A percentile compares a stretch with the other conserved stretches of the same genome.
Conservation (phyloP, 2,113 vertebrate genomes). For the Monopterus albus region DNA sequence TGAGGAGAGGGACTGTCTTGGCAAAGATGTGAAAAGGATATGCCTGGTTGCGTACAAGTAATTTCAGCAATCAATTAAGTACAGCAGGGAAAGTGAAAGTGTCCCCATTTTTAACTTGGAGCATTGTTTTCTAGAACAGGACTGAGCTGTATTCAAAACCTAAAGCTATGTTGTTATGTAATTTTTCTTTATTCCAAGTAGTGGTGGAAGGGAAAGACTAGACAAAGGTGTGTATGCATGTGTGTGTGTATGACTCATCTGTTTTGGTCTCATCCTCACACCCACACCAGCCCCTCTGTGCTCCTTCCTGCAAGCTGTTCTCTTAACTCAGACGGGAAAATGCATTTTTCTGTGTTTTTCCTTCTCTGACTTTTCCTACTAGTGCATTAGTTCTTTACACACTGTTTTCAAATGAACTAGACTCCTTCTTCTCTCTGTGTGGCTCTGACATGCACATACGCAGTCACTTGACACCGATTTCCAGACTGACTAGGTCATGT, state of each 20-base stretch:
- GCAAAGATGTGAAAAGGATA: conserved; percentile 71
- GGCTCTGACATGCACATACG: conserved; percentile 24
- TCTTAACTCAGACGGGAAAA: conserved; percentile 38
- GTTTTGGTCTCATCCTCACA: conserved; percentile 60
- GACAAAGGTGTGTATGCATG: conserved; percentile 42
- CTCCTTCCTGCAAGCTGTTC: conserved; percentile 61
- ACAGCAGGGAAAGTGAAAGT: conserved; percentile 32
- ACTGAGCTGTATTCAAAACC: conserved; percentile 40
- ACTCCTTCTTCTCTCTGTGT: background rate
- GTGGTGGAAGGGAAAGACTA: conserved; percentile 39
- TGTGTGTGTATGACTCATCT: conserved; percentile 60
- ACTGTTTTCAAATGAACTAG: conserved; percentile 8
- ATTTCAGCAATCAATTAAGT: conserved; percentile 73
- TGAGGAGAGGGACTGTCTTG: conserved; percentile 71
- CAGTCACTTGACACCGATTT: conserved; percentile 64
- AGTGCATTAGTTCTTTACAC: conserved; percentile 2
- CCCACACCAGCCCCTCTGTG: conserved; percentile 54
- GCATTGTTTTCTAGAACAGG: conserved; percentile 5
- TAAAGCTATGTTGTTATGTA: conserved; percentile 13
- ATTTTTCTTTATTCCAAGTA: conserved; percentile 45
- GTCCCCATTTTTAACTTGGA: conserved; percentile 22
- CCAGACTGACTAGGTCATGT: conserved; percentile 52
- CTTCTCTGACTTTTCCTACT: conserved; percentile 12
- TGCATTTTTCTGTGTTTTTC: conserved; percentile 20
- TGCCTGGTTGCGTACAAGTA: conserved; percentile 67